Evolutionary conservation across 2,888 invertebrate species (phyloP).

Genomic region (Epistrophe grossulariae): DNA sequence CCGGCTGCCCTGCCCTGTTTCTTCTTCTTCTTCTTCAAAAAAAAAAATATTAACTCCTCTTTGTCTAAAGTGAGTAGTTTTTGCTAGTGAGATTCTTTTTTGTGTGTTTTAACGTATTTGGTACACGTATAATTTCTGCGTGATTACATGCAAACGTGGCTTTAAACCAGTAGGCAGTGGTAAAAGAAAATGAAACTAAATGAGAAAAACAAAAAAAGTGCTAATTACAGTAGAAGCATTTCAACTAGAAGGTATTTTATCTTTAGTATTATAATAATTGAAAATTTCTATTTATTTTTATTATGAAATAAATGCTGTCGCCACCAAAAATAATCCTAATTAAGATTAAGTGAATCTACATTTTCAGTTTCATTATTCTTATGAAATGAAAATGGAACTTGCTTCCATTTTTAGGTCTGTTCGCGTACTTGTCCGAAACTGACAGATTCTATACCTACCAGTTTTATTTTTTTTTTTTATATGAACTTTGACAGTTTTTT

Average conservation of each 20-base stretch:
- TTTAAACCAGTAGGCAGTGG: conserved; percentile 33
- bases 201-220: neutral
- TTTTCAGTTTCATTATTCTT: no score
- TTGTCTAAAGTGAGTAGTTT: conserved; percentile 58
- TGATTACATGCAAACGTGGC: conserved; percentile 69
- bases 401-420: no score
- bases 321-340: no score
- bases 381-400: no score
- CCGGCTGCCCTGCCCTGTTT: neutral
- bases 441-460: no score
- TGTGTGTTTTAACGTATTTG: neutral
- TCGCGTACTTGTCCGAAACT: no score
- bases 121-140: conserved; percentile 46
- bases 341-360: no score
- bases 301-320: no score
- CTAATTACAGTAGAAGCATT: neutral
- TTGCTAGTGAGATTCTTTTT: conserved; percentile 15
- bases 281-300: neutral
- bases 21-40: no score
- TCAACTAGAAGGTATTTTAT: neutral
- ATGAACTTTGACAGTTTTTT: no score
- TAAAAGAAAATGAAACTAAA: neutral
- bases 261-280: no score
- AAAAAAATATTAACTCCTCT: conserved; percentile 41
- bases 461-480: no score